Base-by-base conservation (phyloP, 2,888 invertebrate species). In the Dendrolimus pini region DNA sequence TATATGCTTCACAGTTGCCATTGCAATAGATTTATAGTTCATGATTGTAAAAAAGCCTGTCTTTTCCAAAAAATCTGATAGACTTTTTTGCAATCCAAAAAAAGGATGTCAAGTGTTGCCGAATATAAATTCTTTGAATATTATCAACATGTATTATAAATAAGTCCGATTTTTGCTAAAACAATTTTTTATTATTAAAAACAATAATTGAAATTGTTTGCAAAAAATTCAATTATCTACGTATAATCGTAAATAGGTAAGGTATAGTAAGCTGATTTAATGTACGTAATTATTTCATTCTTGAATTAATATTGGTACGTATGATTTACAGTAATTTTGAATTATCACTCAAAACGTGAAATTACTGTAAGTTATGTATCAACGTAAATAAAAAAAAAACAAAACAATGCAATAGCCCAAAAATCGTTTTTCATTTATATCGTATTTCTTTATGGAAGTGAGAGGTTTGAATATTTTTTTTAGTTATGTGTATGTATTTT, bases 371-470 rank as follows among this genome's bases (percentile, higher is more conserved):
- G 69, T 68, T 62, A 61, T 61, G 71, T 61, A 66, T 77, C 86
- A 85, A 88, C 78, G 80, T 86, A 82, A 77, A 71, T 80, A 72
- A 73, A 74, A 74, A 72, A 78, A 80, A 73, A 81, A 85, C 85
- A 84, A 72, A 71, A 78, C 79, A 85, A 86, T 88, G 89, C 91
- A 91, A 91, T 91, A 91, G 91, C 91, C 91, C 91, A 85, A 89
- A 84, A 82, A 80, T 81, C 75, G 71, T 79, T 78, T 79, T 76
- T 79, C 60, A 75, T 86, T 86, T 85, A 61, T 74, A 71, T 84
- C 75, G 76, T 84, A 78, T 63, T 54, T 82, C 86, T 74, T 64
- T 72, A 86, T 81, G 56, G 70, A 30, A 18, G 18, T 30, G 30
- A 68, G 68, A 74, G 72, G 68, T 66, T 64, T 79, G 60, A 65